Conservation (phyloP, 1,140 invertebrate genomes). For the Heliothis subflexa region DNA sequence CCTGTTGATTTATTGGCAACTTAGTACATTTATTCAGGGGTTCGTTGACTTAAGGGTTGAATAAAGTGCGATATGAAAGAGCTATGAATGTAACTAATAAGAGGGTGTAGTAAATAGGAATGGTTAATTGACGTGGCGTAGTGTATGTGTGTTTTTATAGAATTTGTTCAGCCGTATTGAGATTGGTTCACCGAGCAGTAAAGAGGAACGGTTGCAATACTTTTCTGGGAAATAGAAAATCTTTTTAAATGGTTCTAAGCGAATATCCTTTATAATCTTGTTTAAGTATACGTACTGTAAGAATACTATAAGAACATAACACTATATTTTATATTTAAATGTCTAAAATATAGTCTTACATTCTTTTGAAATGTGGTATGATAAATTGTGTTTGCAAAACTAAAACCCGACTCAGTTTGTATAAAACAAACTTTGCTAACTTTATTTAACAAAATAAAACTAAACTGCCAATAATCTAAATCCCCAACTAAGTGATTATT, state of each 20-base stretch:
- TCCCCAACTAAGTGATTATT: neutral
- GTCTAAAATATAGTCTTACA: no score
- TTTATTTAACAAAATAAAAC: no score
- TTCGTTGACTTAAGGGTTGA: constrained; percentile 1
- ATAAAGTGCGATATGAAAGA: constrained; percentile 28
- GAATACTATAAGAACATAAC: neutral
- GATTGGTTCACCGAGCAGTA: constrained; percentile 10
- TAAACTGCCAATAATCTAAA: neutral
- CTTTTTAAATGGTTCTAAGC: neutral
- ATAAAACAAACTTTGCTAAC: no score
- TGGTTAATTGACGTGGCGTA: constrained; percentile 24
- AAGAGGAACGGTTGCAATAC: constrained; percentile 19
- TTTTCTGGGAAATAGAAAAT: constrained; percentile 30
- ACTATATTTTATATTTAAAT: no score
- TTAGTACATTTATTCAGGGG: constrained; percentile 12
- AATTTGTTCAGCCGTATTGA: constrained; percentile 9
- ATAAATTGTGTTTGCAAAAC: no score
- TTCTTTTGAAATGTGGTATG: no score
- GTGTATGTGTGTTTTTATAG: constrained; percentile 21
- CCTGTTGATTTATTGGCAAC: constrained; percentile 33
- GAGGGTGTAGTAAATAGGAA: constrained; percentile 24
- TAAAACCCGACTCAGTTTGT: no score
- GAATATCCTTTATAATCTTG: neutral
- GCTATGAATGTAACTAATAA: constrained; percentile 32
- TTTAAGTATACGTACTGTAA: neutral